Percentiles rank a stretch among this genome's conserved stretches.
Conservation (phyloP, 1,140 invertebrate genomes). For the Trissolcus basalis region DNA sequence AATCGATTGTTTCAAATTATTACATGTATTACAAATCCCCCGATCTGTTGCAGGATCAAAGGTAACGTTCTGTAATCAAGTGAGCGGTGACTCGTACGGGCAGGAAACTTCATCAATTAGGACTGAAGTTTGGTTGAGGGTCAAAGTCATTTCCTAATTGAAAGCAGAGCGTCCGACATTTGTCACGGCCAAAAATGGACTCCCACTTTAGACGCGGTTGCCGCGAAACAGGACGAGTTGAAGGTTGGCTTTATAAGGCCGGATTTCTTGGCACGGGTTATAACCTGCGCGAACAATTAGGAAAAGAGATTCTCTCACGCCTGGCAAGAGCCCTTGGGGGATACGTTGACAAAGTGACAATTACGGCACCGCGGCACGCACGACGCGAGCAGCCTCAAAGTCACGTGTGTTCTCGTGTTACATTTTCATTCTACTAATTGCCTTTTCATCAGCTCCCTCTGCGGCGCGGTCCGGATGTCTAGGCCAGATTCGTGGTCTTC, state of each 20-base stretch:
- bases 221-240: constrained; percentile 30
- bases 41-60: too few relatives aligned
- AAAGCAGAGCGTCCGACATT: too few relatives aligned
- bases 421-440: constrained; percentile 77
- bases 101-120: too few relatives aligned
- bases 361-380: constrained; percentile 63
- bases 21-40: too few relatives aligned
- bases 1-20: too few relatives aligned
- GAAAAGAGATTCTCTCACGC: constrained; percentile 55
- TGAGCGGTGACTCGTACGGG: too few relatives aligned
- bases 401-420: constrained; percentile 76
- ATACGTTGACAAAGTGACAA: constrained; percentile 74
- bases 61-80: too few relatives aligned
- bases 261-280: constrained; percentile 41
- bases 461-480: constrained; percentile 19
- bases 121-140: too few relatives aligned
- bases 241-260: constrained; percentile 43
- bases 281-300: constrained; percentile 52
- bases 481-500: constrained; percentile 38
- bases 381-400: constrained; percentile 60
- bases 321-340: constrained; percentile 51
- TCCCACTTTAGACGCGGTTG: not conserved
- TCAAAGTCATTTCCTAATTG: too few relatives aligned
- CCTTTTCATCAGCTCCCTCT: constrained; percentile 58
- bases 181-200: too few relatives aligned